phyloP scores from a whole-genome alignment of 2,113 vertebrate species.

The Ariopsis seemanni region DNA sequence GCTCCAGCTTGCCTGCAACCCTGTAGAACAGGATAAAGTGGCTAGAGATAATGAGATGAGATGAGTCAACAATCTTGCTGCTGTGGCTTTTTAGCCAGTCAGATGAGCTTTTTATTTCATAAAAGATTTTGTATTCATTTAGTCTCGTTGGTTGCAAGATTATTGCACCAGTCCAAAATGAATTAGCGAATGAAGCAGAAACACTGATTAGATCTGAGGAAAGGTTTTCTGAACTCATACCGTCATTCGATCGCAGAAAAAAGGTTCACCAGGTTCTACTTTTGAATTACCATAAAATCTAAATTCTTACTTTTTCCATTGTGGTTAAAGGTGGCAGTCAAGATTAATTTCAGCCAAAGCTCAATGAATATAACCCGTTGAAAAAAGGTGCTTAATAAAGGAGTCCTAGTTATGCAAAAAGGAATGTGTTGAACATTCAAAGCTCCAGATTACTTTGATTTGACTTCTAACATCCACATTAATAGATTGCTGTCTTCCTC shows the following conservation, averaged over 20 bases:
- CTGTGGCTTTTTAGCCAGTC: background rate
- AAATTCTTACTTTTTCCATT: background rate
- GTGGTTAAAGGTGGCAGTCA: conserved; percentile 6
- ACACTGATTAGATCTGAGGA: background rate
- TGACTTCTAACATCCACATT: conserved; percentile 13
- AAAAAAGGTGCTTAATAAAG: conserved; percentile 15
- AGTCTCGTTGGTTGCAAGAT: conserved; percentile 4
- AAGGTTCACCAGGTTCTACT: background rate
- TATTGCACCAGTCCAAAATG: background rate
- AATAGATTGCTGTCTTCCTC: conserved; percentile 25
- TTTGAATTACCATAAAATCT: conserved; percentile 19
- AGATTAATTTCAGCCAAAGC: conserved; percentile 28
- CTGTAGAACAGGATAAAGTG: too few species aligned
- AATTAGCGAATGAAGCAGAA: conserved; percentile 10
- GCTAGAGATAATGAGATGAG: too few species aligned
- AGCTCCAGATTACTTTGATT: conserved; percentile 25
- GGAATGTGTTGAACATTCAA: conserved; percentile 27
- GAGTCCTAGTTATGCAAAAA: conserved; percentile 32
- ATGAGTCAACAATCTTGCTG: background rate
- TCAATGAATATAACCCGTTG: background rate
- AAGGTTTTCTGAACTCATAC: background rate
- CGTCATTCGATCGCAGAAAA: background rate
- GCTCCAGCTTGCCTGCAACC: too few species aligned
- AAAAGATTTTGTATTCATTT: conserved; percentile 13
- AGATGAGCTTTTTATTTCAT: background rate